These are phyloP conservation scores for Copsychus sechellarum DNA, from an alignment of 2,113 vertebrate genomes.

Conservation along the genomic window DNA sequence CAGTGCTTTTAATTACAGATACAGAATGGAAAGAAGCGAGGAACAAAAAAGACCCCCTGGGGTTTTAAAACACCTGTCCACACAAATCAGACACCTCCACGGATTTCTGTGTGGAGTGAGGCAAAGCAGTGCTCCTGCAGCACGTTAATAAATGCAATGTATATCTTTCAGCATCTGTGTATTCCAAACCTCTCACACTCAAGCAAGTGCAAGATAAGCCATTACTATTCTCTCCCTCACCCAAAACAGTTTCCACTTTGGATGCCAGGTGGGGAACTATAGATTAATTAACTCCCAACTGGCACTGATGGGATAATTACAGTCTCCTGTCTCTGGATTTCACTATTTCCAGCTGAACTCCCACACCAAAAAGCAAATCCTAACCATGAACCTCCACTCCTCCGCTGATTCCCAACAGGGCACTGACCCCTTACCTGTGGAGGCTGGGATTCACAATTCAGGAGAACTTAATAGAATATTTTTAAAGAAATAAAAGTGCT, in stretches of 20 bases:
- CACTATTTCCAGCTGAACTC: conserved; percentile 13
- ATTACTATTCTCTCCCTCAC: conserved; percentile 29
- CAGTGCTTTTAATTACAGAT: conserved; percentile 25
- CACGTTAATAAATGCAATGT: not conserved
- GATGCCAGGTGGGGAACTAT: conserved; percentile 55
- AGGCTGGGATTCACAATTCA: conserved; percentile 29
- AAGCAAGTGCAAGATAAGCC: not conserved
- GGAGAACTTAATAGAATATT: conserved; percentile 45
- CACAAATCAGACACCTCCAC: not conserved
- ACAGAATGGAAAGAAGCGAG: not conserved
- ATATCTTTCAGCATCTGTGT: not conserved
- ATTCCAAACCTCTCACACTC: not conserved
- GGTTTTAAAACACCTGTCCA: conserved; percentile 23
- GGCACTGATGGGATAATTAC: conserved; percentile 55
- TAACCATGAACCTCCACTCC: not conserved
- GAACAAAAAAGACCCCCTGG: not conserved
- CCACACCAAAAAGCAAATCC: conserved; percentile 25
- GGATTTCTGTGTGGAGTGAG: not conserved
- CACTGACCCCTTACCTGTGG: conserved; percentile 24
- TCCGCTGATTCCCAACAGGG: not conserved
- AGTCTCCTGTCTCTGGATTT: conserved; percentile 39
- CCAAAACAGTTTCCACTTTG: conserved; percentile 29
- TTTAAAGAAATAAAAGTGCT: conserved; percentile 61
- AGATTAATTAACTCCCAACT: conserved; percentile 67
- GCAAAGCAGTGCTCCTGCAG: not conserved